Base-by-base conservation (phyloP, 2,113 vertebrate species). In the Cebus imitator region DNA sequence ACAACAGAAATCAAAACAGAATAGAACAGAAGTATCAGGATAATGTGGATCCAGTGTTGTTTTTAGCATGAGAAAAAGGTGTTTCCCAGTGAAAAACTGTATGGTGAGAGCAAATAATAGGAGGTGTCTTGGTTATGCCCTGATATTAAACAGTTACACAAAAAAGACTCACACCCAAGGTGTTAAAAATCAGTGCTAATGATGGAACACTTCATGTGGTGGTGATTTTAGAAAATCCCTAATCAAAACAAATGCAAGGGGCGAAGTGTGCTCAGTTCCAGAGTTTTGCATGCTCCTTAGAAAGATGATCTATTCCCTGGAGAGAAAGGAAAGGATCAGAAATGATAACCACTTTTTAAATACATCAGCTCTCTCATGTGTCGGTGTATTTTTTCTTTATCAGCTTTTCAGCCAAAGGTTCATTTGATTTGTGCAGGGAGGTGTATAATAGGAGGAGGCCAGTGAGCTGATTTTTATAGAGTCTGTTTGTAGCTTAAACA, bases 401-500 rank as follows among this genome's bases (percentile, higher is more conserved):
- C 98, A 98, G 98, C 98, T 98, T 98, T 98, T 97, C 97, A 97
- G 97, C 94, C 97, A 98, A 97, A 96, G 97, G 98, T 98, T 98
- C 98, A 98, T 99, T 99, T 98, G 98, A 98, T 99, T 98, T 99
- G 98, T 98, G 97, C 97, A 98, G 96, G 98, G 98, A 98, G 97
- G 97, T 98, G 97, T 98, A 98, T 98, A 98, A 98, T 98, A 98
- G 97, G 97, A 97, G 98, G 97, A 98, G 98, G 97, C 97, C 98
- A 98, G 97, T 35, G 90, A 98, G 97, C 97, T 98, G 98, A 97
- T 98, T 98, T 98, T 98, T 98, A 97, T 98, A 98, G 72, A 97
- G 98, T 98, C 98, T 86, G 90, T 98, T 99, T 98, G 98, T 98
- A 98, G 98, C 97, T 98, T 99, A 98, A 99, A 99, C 98, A 99